phyloP scores from a whole-genome alignment of 2,113 vertebrate genomes.

The Macquaria australasica region DNA sequence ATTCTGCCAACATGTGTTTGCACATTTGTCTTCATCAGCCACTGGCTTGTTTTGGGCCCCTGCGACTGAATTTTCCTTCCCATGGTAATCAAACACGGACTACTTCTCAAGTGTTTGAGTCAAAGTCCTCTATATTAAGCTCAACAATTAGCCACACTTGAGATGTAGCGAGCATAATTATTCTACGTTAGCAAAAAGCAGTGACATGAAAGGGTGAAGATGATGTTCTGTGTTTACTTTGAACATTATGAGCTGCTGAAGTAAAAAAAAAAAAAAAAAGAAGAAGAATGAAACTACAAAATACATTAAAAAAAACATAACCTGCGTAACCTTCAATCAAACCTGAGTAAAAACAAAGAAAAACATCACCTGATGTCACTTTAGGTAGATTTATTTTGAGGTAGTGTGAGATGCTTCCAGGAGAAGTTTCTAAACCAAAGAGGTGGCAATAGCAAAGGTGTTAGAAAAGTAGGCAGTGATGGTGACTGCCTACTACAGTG shows the following conservation, averaged over 20 bases:
- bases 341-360: neutral
- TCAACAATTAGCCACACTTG: constrained; percentile 52
- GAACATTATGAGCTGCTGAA: neutral
- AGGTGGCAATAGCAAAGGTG: constrained; percentile 56
- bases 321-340: neutral
- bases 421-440: constrained; percentile 39
- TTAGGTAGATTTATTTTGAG: neutral
- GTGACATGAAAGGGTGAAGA: constrained; percentile 5
- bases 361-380: constrained; percentile 19
- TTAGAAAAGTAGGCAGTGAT: constrained; percentile 59
- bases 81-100: constrained; percentile 78
- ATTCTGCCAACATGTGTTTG: constrained; percentile 87
- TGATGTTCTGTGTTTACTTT: constrained; percentile 13
- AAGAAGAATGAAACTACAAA: neutral
- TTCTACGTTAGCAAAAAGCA: constrained; percentile 42
- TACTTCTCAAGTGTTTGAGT: constrained; percentile 47
- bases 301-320: neutral
- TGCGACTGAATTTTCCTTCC: constrained; percentile 76
- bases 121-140: constrained; percentile 44
- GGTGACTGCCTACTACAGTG: constrained; percentile 61
- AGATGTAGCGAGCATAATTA: constrained; percentile 32
- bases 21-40: constrained; percentile 89
- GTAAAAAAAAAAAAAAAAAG: neutral
- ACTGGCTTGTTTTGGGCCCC: constrained; percentile 82
- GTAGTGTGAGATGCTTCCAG: constrained; percentile 22